Conservation (phyloP, 2,113 vertebrate genomes). For the Callocephalon fimbriatum region DNA sequence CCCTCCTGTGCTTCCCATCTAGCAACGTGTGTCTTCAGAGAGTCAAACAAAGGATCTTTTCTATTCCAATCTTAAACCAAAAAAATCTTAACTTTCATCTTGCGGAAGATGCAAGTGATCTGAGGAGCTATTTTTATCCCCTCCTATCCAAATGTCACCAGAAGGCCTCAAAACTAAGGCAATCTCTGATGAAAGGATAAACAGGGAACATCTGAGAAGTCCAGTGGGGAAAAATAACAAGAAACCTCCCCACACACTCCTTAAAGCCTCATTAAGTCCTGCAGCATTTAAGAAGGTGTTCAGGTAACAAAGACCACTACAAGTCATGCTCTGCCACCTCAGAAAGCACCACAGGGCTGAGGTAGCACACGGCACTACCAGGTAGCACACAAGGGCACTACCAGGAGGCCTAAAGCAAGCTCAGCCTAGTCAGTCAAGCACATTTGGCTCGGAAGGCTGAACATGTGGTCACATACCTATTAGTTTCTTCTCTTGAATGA, state of each 20-base stretch:
- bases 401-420: background rate
- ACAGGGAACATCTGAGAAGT: background rate
- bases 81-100: background rate
- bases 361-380: background rate
- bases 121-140: background rate
- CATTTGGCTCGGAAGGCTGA: background rate
- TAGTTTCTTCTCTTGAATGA: slow-evolving; percentile 99
- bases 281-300: background rate
- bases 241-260: fast-evolving
- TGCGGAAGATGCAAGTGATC: background rate
- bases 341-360: background rate
- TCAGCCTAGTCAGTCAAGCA: background rate
- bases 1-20: background rate
- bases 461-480: slow-evolving; percentile 83
- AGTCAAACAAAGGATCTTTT: background rate
- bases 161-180: background rate
- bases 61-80: background rate
- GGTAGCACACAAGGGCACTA: background rate
- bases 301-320: background rate
- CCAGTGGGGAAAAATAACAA: background rate
- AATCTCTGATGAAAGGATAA: background rate
- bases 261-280: background rate
- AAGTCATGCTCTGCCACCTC: background rate
- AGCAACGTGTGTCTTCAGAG: background rate
- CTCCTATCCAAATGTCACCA: background rate